Conservation (phyloP, 2,797 vertebrate genomes). For the Poliocrania exsul region DNA sequence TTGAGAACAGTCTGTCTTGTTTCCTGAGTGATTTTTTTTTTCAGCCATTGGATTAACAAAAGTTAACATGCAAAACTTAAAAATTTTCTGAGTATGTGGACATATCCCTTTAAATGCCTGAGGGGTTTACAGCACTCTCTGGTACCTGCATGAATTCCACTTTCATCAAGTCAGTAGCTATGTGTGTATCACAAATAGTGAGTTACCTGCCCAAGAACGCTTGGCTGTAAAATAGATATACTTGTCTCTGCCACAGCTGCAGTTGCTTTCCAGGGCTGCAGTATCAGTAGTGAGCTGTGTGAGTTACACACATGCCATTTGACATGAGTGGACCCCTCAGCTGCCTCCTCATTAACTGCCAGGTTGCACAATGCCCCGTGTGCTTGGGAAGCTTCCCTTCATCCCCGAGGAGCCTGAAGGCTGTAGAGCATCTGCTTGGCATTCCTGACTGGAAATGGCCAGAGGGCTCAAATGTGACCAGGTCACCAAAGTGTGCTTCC, state of each 20-base stretch:
- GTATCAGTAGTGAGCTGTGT: not conserved
- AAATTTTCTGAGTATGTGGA: not conserved
- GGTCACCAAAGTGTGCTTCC: not conserved
- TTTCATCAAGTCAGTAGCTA: not conserved
- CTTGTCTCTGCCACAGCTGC: not conserved
- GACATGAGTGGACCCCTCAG: not conserved
- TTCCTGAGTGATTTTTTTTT: not conserved
- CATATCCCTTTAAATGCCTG: not conserved
- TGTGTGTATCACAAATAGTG: not conserved
- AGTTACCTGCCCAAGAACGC: not conserved
- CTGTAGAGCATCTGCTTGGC: not conserved
- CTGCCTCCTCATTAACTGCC: not conserved
- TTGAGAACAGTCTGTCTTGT: not conserved
- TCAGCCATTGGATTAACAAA: not conserved
- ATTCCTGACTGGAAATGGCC: not conserved
- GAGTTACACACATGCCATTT: not conserved
- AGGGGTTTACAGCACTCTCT: not conserved
- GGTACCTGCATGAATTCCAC: not conserved
- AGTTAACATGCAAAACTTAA: not conserved
- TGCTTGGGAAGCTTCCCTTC: not conserved
- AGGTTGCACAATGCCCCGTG: not conserved
- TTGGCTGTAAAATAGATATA: not conserved
- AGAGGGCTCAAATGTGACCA: not conserved
- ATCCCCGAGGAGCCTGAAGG: accelerated
- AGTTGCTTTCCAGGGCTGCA: not conserved